A percentile compares a stretch with the other conserved stretches of the same genome.
phyloP scores from a whole-genome alignment of 1,140 invertebrate genomes.

The Hermetia illucens region DNA sequence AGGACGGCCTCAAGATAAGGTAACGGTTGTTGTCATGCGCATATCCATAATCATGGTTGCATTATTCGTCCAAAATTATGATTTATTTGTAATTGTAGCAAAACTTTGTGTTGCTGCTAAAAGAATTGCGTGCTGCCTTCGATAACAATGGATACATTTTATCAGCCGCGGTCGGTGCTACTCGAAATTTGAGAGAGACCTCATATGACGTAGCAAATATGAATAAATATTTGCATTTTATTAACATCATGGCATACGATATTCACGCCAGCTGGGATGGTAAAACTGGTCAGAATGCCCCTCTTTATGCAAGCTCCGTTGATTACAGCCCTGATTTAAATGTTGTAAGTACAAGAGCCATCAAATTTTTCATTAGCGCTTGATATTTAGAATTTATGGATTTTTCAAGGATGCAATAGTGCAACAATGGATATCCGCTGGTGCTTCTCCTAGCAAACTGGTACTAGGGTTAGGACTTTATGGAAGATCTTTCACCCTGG shows the following conservation, averaged over 20 bases:
- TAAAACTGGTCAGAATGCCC: conserved; percentile 39
- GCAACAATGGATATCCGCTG: conserved; percentile 30
- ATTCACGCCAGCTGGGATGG: conserved; percentile 49
- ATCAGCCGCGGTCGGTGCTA: conserved; percentile 35
- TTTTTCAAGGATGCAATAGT: conserved; percentile 14
- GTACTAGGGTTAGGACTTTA: conserved; percentile 54
- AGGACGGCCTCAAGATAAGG: conserved; percentile 25
- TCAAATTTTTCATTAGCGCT: too few relatives aligned
- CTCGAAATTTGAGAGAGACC: conserved; percentile 23
- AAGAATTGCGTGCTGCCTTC: conserved; percentile 30
- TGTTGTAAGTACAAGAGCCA: conserved; percentile 20
- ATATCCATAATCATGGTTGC: too few relatives aligned
- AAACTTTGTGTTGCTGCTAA: conserved; percentile 27
- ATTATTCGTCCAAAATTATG: too few relatives aligned
- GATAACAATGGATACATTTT: conserved; percentile 26
- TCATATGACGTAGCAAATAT: conserved; percentile 38
- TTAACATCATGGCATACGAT: conserved; percentile 56
- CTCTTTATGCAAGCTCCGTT: conserved; percentile 27
- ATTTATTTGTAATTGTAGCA: too few relatives aligned
- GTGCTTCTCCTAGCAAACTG: conserved; percentile 40
- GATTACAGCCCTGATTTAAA: conserved; percentile 17
- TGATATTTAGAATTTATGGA: conserved; percentile 1
- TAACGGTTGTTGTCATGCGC: too few relatives aligned
- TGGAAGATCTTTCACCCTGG: conserved; percentile 48
- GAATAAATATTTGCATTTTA: conserved; percentile 39